Percentiles rank a stretch among this genome's conserved stretches.
These are phyloP conservation scores for Actinopyga echinites DNA, from an alignment of 53 echinoderm and acorn worm genomes.

Conservation along the genomic window DNA sequence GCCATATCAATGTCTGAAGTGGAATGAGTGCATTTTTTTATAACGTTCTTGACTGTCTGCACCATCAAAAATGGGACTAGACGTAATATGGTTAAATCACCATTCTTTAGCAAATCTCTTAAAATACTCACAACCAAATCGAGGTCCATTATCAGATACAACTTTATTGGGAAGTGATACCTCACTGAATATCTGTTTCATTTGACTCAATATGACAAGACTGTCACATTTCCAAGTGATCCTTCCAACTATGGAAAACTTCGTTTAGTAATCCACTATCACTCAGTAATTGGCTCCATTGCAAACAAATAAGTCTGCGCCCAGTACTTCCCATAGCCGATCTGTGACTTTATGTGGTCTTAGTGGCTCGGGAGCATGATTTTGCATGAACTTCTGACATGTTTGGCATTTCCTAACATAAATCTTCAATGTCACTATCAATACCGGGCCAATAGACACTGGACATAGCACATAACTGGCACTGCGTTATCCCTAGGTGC, in stretches of 20 bases:
- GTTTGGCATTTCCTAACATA: constrained; percentile 7
- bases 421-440: constrained; percentile 28
- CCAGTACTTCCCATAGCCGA: constrained; percentile 13
- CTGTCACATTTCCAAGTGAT: constrained; percentile 20
- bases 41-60: constrained; percentile 11
- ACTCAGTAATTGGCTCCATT: neutral
- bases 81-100: constrained; percentile 12
- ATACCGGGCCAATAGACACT: constrained; percentile 30
- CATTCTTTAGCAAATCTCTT: constrained; percentile 4
- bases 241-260: constrained; percentile 15
- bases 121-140: neutral
- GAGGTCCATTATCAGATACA: constrained; percentile 22
- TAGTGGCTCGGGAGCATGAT: neutral
- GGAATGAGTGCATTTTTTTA: neutral
- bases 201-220: neutral
- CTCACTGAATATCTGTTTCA: constrained; percentile 25
- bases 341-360: neutral
- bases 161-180: constrained; percentile 11
- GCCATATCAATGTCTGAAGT: constrained; percentile 21
- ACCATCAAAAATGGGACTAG: constrained; percentile 16
- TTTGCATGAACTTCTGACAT: constrained; percentile 26
- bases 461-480: constrained; percentile 8
- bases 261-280: constrained; percentile 18
- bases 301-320: neutral
- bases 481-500: neutral